A percentile compares a stretch with the other conserved stretches of the same genome.
Evolutionary conservation across 2,888 invertebrate genomes (phyloP).

Genomic region (Cylloceria caligata): DNA sequence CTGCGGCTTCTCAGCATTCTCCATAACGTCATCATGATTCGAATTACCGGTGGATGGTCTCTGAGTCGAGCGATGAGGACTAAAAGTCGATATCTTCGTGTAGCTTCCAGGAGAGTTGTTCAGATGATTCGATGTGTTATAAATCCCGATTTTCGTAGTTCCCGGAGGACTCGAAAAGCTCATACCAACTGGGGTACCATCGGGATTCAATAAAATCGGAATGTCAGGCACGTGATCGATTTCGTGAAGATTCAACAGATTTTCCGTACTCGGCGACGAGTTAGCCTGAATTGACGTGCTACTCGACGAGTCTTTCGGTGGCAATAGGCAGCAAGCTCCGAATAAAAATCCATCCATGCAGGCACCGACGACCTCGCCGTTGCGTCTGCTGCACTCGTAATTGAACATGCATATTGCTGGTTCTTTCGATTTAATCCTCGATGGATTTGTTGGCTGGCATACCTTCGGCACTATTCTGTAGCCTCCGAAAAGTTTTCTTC

Average conservation of each 20-base stretch:
- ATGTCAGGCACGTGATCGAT: slow-evolving; percentile 82
- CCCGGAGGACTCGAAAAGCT: slow-evolving; percentile 43
- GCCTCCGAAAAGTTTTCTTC: slow-evolving; percentile 92
- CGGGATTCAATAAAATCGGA: slow-evolving; percentile 81
- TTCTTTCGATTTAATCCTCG: slow-evolving; percentile 87
- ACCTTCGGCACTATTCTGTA: slow-evolving; percentile 94
- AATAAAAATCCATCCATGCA: slow-evolving; percentile 97
- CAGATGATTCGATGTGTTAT: slow-evolving; percentile 63
- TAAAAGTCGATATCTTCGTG: slow-evolving; percentile 76
- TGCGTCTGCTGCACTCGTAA: slow-evolving; percentile 92
- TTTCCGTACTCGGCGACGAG: slow-evolving; percentile 71
- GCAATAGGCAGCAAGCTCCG: slow-evolving; percentile 94
- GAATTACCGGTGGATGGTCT: slow-evolving; percentile 82
- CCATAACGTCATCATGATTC: slow-evolving; percentile 84
- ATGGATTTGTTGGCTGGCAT: slow-evolving; percentile 90
- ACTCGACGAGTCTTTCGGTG: slow-evolving; percentile 83
- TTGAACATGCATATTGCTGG: slow-evolving; percentile 97
- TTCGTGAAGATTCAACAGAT: slow-evolving; percentile 75
- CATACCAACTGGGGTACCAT: slow-evolving; percentile 80
- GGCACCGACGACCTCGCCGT: slow-evolving; percentile 94
- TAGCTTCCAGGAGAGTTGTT: slow-evolving; percentile 65
- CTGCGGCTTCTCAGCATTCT: slow-evolving; percentile 82
- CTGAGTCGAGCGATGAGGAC: slow-evolving; percentile 72
- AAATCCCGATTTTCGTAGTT: slow-evolving; percentile 42
- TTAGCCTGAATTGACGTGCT: slow-evolving; percentile 76